Evolutionary conservation across 2,888 invertebrate species (phyloP), one percentile per base, ranked within the genome.

Genomic region (Oxytorus armatus): DNA sequence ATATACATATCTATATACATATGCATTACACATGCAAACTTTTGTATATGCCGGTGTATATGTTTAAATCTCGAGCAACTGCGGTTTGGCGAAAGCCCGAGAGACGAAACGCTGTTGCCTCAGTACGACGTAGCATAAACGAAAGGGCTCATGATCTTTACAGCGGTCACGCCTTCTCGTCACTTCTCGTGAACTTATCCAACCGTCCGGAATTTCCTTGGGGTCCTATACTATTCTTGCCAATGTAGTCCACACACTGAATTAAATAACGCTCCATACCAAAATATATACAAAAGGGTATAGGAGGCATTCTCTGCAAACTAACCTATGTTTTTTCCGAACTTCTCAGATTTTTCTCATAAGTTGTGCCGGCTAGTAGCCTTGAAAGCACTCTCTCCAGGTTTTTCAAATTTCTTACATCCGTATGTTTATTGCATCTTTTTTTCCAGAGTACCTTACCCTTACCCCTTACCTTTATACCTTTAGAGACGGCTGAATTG

Each of bases 41-140:
- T 5, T 2, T 5, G 29, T 29, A 5, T 29, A 5, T 29, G 29
- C 10, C 5, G 1, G 10, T 8, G 3, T 39, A 11, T 5, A 53
- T 23, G n/a, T n/a, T 25, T 10, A 29, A 63, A 63, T 47, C 47
- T 33, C 29, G 16, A 29, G 11, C 42, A 63, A 16, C 29, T 29
- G 44, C 29, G 16, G 1, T 39, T 18, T n/a, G 29, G n/a, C n/a
- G 1, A 18, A 57, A 57, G 36, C 36, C 18, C 18, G 33, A 16
- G n/a, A 18, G 7, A 11, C 16, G 8, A 36, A 57, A 57, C 18
- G 8, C 10, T 33, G 33, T 29, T 29, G 2, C 29, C 5, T 29
- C 29, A 29, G 2, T 5, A 11, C 23, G 53, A 4, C 63, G 44
- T 10, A 16, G 14, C 23, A n/a, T n/a, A n/a, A n/a, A n/a, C 16